A percentile compares a stretch with the other conserved stretches of the same genome.
phyloP scores from a whole-genome alignment of 2,797 vertebrate genomes.

The Acanthurus leucopareius region DNA sequence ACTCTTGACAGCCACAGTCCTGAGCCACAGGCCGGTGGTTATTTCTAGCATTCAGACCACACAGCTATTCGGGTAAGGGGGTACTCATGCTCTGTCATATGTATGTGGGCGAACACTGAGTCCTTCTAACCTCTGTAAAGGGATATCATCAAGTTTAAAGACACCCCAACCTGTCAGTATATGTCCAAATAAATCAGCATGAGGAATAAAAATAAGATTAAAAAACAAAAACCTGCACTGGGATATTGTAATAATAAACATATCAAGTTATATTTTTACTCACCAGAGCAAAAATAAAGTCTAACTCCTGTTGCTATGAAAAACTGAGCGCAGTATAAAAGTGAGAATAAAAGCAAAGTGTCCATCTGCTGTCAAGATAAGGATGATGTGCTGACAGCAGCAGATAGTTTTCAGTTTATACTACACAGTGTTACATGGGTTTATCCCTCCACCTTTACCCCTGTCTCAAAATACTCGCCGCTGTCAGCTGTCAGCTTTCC shows the following conservation, averaged over 20 bases:
- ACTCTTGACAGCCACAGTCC: slow-evolving; percentile 79
- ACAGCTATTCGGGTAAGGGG: too few relatives aligned
- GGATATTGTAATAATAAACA: background rate
- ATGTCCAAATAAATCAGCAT: background rate
- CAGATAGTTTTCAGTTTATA: slow-evolving; percentile 16
- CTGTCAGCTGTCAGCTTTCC: slow-evolving; percentile 68
- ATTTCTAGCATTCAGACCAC: slow-evolving; percentile 83
- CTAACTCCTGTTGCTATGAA: too few relatives aligned
- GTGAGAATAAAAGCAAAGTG: slow-evolving; percentile 23
- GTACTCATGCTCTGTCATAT: background rate
- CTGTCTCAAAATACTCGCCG: slow-evolving; percentile 48
- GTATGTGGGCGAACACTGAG: background rate
- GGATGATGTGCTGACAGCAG: slow-evolving; percentile 39
- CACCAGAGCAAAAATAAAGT: background rate
- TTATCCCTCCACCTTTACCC: slow-evolving; percentile 15
- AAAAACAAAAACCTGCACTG: background rate
- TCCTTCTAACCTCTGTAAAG: background rate
- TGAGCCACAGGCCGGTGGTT: slow-evolving; percentile 74
- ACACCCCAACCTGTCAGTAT: background rate
- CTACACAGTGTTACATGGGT: slow-evolving; percentile 1
- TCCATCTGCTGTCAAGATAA: slow-evolving; percentile 56
- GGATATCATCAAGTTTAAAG: background rate
- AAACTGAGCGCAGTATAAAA: background rate
- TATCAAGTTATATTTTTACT: background rate
- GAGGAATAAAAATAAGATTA: background rate